A percentile compares a stretch with the other conserved stretches of the same genome.
These are phyloP conservation scores for Erynnis tages DNA, from an alignment of 2,888 invertebrate species.

Conservation along the genomic window DNA sequence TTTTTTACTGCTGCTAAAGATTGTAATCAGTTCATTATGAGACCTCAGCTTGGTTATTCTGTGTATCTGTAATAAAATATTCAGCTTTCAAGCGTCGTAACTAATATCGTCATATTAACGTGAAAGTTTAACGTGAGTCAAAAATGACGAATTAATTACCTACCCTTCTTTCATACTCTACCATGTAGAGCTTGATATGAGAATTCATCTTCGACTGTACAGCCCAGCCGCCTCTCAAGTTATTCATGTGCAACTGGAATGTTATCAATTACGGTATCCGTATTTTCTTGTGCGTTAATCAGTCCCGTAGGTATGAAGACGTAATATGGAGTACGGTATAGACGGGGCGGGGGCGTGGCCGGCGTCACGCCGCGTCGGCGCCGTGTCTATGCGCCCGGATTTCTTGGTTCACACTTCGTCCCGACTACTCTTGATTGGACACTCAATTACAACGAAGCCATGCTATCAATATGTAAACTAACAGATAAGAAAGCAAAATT, in stretches of 20 bases:
- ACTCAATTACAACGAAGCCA: constrained; percentile 6
- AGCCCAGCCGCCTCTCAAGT: background rate
- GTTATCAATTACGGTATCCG: constrained; percentile 25
- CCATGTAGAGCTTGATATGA: background rate
- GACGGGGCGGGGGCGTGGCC: constrained; percentile 70
- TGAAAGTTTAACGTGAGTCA: too few species aligned
- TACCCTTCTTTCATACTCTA: background rate
- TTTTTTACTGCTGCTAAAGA: too few species aligned
- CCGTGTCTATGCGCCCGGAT: constrained; percentile 59
- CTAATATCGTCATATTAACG: too few species aligned
- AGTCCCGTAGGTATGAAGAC: constrained; percentile 20
- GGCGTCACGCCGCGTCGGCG: constrained; percentile 72
- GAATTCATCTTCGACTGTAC: background rate
- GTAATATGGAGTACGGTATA: constrained; percentile 42
- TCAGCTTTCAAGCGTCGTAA: too few species aligned
- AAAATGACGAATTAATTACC: background rate
- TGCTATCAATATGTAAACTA: constrained; percentile 6
- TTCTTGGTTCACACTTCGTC: constrained; percentile 41
- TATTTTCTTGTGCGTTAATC: constrained; percentile 24
- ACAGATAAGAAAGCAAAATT: constrained; percentile 15
- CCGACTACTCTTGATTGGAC: constrained; percentile 31
- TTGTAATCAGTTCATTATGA: too few species aligned
- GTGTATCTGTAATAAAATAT: too few species aligned
- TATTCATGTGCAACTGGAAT: constrained; percentile 20
- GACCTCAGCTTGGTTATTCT: too few species aligned